phyloP scores from a whole-genome alignment of 1,140 invertebrate genomes.

The Gryllus bimaculatus region DNA sequence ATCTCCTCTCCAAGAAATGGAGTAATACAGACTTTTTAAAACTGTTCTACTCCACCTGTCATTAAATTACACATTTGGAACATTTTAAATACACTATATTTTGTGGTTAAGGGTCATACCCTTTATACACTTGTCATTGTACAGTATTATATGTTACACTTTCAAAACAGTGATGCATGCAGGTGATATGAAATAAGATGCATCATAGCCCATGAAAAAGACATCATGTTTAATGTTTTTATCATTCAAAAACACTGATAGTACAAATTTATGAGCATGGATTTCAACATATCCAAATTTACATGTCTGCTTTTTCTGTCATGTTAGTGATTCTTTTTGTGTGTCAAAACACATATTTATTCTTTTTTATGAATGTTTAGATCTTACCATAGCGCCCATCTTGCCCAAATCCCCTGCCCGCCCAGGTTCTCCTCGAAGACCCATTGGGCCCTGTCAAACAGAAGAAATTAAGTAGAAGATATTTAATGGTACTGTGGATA shows the following conservation, averaged over 20 bases:
- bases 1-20: no score
- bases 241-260: neutral
- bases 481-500: no score
- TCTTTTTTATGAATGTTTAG: constrained; percentile 25
- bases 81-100: no score
- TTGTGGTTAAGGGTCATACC: no score
- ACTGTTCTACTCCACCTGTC: no score
- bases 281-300: neutral
- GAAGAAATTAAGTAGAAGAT: neutral
- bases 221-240: neutral
- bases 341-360: neutral
- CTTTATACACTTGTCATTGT: no score
- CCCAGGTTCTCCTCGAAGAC: constrained; percentile 70
- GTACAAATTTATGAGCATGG: neutral
- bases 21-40: no score
- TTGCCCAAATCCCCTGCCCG: constrained; percentile 64
- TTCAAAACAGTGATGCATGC: neutral
- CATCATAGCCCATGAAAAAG: neutral
- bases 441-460: constrained; percentile 70
- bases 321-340: neutral
- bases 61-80: no score
- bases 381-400: constrained; percentile 65
- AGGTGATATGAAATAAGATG: neutral
- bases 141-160: no score
- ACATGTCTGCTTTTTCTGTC: neutral